A percentile compares a stretch with the other conserved stretches of the same genome.
Evolutionary conservation across 2,113 vertebrate genomes (phyloP).

Genomic region (Aldabrachelys gigantea): DNA sequence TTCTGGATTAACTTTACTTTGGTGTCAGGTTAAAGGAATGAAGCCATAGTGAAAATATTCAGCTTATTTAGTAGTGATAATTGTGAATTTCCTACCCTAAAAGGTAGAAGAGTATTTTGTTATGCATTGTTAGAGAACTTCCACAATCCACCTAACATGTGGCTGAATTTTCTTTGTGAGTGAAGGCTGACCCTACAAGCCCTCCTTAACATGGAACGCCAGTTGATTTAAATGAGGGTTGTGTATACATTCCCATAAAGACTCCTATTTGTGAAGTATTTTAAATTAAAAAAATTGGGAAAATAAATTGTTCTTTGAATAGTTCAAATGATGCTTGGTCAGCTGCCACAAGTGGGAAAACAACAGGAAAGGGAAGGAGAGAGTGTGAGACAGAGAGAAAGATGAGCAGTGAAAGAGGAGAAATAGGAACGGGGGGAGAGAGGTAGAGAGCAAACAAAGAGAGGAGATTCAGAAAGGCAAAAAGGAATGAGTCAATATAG

Average conservation of each 20-base stretch:
- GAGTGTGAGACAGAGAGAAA: slow-evolving; percentile 16
- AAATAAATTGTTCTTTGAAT: not conserved
- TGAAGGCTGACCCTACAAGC: not conserved
- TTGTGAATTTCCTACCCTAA: not conserved
- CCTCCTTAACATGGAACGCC: not conserved
- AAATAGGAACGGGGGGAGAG: not conserved
- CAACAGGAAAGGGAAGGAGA: slow-evolving; percentile 13
- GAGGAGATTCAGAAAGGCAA: not conserved
- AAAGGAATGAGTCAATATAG: not conserved
- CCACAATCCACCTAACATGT: not conserved
- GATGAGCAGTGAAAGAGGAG: not conserved
- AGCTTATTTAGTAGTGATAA: not conserved
- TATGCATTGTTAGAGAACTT: not conserved
- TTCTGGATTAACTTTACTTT: slow-evolving; percentile 18
- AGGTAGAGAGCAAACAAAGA: not conserved
- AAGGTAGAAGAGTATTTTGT: not conserved
- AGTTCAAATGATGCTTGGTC: not conserved
- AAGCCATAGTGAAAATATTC: not conserved
- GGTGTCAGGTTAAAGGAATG: slow-evolving; percentile 7
- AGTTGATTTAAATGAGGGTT: not conserved
- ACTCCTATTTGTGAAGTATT: slow-evolving; percentile 26
- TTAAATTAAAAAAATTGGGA: not conserved
- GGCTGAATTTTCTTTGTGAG: not conserved
- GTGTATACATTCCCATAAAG: not conserved
- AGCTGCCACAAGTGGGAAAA: not conserved